Evolutionary conservation across 2,113 vertebrate genomes (phyloP).

Genomic region (Eleginops maclovinus): DNA sequence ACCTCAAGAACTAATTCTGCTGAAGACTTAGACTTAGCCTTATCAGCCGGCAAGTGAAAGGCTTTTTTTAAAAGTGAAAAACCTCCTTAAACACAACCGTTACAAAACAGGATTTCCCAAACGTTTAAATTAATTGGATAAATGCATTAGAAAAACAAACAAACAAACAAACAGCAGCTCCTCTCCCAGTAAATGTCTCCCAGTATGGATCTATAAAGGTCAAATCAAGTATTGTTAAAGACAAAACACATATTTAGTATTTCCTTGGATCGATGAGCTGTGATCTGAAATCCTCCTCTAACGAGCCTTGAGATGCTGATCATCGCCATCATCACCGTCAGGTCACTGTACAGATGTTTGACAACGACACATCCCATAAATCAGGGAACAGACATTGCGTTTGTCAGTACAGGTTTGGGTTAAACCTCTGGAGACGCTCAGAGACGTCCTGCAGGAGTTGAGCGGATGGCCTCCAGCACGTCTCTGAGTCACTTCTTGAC

Average conservation of each 20-base stretch:
- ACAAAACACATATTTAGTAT: not conserved
- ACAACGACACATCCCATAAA: not conserved
- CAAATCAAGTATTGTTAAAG: not conserved
- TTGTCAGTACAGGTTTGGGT: not conserved
- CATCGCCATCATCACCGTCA: not conserved
- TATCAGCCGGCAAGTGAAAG: too few species aligned
- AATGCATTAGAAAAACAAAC: too few species aligned
- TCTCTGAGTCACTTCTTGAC: slow-evolving; percentile 21
- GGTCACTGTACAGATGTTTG: not conserved
- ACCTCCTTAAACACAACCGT: not conserved
- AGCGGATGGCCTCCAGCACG: not conserved
- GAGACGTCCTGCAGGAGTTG: not conserved
- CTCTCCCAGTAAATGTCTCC: too few species aligned
- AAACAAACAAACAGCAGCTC: too few species aligned
- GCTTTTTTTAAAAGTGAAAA: too few species aligned
- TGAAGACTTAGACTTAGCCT: too few species aligned
- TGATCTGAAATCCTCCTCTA: not conserved
- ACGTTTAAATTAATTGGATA: too few species aligned
- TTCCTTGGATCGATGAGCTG: not conserved
- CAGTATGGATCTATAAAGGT: too few species aligned
- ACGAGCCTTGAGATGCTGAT: not conserved
- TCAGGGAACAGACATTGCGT: not conserved
- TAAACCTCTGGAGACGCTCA: not conserved
- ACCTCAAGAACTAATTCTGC: too few species aligned
- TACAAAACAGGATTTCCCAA: not conserved